Evolutionary conservation across 53 echinoderm and acorn worm genomes (phyloP), one percentile per base, ranked within the genome.

Genomic region (Hippasteria phrygiana): DNA sequence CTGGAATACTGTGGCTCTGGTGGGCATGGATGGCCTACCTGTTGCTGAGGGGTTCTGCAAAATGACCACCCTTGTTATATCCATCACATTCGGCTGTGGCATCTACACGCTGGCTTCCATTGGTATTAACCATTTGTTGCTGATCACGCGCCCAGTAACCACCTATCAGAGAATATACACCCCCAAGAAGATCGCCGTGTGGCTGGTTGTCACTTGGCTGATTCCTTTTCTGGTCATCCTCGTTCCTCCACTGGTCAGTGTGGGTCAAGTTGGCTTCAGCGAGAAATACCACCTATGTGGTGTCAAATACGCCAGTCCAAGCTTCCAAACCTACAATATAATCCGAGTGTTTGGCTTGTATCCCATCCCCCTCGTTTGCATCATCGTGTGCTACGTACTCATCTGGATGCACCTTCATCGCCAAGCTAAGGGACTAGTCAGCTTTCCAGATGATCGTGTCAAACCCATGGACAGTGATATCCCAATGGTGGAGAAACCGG

Each of bases 301-400:
- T 3, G 8, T 36, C 35, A 71, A 47, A 18, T 37, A 33, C 20
- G 17, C 87, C 0, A 13, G 51, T 51, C 72, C 35, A 1, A 33
- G 6, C 29, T 41, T 43, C 34, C 0, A 29, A 32, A 9, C 26
- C 38, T 70, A 51, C 62, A 34, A 39, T 12, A 13, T 71, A 8
- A 35, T 86, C 20, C 47, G 38, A 34, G 38, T 34, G 1, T 1
- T 33, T 22, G 62, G 39, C 42, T 71, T 86, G 20, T 86, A 45
- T 28, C 86, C 86, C 6, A 34, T 86, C 11, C 55, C 54, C 24
- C 77, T 92, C 4, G 43, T 88, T 20, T 42, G 73, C 54, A 84
- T 92, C 43, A 64, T 92, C 56, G 40, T 45, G 59, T 77, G 83
- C 47, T 92, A 88, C 81, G 40, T 65, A 2, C 43, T 76, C 67